Evolutionary conservation across 2,888 invertebrate species (phyloP).

Genomic region (Volucella bombylans): DNA sequence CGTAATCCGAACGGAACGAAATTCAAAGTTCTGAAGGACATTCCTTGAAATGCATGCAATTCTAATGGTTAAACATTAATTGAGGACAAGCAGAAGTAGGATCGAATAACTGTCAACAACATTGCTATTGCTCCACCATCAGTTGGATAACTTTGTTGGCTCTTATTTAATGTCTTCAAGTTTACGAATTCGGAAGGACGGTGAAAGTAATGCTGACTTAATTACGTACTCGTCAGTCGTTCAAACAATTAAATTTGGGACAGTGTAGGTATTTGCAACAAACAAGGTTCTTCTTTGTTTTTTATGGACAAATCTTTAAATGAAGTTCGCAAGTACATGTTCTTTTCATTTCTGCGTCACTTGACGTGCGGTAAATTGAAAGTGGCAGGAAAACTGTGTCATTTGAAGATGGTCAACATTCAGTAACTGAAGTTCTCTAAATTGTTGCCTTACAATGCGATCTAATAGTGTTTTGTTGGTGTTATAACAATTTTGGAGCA

Average conservation of each 20-base stretch:
- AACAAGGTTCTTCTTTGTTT: constrained; percentile 3
- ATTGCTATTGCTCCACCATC: constrained; percentile 12
- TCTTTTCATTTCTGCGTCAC: too few species aligned
- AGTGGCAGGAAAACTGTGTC: too few species aligned
- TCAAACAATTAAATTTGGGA: not conserved
- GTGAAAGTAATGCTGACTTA: constrained; percentile 45
- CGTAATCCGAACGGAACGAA: constrained; percentile 33
- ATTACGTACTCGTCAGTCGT: constrained; percentile 27
- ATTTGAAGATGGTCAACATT: too few species aligned
- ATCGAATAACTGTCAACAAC: constrained; percentile 55
- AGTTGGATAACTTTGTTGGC: constrained; percentile 38
- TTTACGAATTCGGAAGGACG: constrained; percentile 31
- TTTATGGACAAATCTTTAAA: too few species aligned
- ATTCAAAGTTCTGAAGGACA: constrained; percentile 59
- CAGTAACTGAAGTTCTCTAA: too few species aligned
- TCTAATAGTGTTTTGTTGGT: too few species aligned
- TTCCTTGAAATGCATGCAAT: constrained; percentile 47
- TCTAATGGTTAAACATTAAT: constrained; percentile 51
- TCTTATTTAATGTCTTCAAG: constrained; percentile 1
- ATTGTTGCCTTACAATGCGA: too few species aligned
- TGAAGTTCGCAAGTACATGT: too few species aligned
- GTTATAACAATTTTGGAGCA: too few species aligned
- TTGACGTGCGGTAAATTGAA: too few species aligned
- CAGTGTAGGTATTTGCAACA: constrained; percentile 33
- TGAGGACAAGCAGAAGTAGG: constrained; percentile 26